Percentiles rank a stretch among this genome's conserved stretches.
Evolutionary conservation across 2,797 vertebrate genomes (phyloP).

Genomic region (Fringilla coelebs): DNA sequence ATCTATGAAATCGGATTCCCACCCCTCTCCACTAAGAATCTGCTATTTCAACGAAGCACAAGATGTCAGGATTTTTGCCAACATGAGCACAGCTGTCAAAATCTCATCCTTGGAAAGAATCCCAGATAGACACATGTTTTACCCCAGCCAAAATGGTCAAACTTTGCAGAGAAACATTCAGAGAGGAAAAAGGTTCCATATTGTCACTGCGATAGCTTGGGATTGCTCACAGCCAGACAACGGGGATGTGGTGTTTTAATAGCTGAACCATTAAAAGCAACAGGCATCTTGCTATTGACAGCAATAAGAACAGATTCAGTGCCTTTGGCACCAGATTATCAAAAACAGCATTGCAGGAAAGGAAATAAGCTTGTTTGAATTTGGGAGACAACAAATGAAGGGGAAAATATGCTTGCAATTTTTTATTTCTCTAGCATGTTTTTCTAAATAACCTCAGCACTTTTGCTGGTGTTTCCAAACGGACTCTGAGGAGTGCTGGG

Average conservation of each 20-base stretch:
- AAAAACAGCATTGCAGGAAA: slow-evolving; percentile 26
- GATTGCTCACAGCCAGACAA: slow-evolving; percentile 48
- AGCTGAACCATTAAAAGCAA: slow-evolving; percentile 58
- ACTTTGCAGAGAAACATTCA: slow-evolving; percentile 56
- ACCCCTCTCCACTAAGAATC: slow-evolving; percentile 61
- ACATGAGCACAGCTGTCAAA: slow-evolving; percentile 70
- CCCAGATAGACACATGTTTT: slow-evolving; percentile 67
- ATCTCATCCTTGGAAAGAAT: slow-evolving; percentile 65
- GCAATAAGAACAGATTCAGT: slow-evolving; percentile 24
- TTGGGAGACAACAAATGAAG: slow-evolving; percentile 52
- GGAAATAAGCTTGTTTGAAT: slow-evolving; percentile 55
- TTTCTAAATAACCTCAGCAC: background rate
- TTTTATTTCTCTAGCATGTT: background rate
- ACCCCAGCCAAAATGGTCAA: slow-evolving; percentile 59
- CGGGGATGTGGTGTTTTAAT: slow-evolving; percentile 32
- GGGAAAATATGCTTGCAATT: slow-evolving; percentile 19
- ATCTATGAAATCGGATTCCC: slow-evolving; percentile 68
- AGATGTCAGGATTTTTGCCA: slow-evolving; percentile 70
- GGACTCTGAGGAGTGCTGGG: background rate
- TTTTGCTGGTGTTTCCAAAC: background rate
- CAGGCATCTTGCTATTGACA: slow-evolving; percentile 49
- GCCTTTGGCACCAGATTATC: slow-evolving; percentile 44
- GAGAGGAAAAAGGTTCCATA: slow-evolving; percentile 58
- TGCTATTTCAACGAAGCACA: slow-evolving; percentile 62
- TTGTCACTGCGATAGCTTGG: slow-evolving; percentile 30